These are phyloP conservation scores for Hydrozoanthus tunicans DNA, from an alignment of 64 coral and sea anemone genomes.

Conservation along the genomic window DNA sequence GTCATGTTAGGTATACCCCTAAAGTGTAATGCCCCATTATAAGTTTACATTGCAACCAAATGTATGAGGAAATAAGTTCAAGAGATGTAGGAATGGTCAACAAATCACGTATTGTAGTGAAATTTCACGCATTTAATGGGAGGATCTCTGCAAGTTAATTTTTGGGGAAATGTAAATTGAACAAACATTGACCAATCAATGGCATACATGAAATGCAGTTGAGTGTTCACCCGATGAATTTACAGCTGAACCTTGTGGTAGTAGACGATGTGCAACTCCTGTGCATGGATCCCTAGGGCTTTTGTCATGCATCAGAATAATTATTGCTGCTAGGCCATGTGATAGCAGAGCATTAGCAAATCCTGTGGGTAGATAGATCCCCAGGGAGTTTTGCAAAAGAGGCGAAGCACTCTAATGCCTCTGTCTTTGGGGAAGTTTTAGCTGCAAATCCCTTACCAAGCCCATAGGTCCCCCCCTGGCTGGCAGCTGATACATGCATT, in stretches of 20 bases:
- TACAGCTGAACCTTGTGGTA: constrained; percentile 25
- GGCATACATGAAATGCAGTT: constrained; percentile 30
- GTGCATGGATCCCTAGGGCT: constrained; percentile 36
- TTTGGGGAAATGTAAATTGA: constrained; percentile 27
- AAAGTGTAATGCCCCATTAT: constrained; percentile 28
- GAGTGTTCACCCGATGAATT: constrained; percentile 1
- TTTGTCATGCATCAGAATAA: not conserved
- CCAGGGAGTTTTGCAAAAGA: not conserved
- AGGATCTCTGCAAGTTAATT: constrained; percentile 20
- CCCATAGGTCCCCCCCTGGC: not conserved
- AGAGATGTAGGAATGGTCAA: constrained; percentile 22
- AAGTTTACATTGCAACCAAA: constrained; percentile 31
- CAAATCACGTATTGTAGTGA: constrained; percentile 1
- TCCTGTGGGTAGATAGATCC: not conserved
- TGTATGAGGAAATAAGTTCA: constrained; percentile 31
- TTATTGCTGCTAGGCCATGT: not conserved
- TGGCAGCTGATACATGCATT: constrained; percentile 11
- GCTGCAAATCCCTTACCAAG: not conserved
- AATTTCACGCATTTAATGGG: constrained; percentile 1
- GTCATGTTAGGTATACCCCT: constrained; percentile 32
- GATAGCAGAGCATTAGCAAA: constrained; percentile 40
- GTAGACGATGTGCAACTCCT: constrained; percentile 45
- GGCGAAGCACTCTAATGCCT: not conserved
- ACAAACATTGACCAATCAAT: constrained; percentile 47
- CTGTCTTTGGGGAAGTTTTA: constrained; percentile 3